These are phyloP conservation scores for Latrodectus hesperus DNA, from an alignment of 2,888 invertebrate genomes.

Conservation along the genomic window DNA sequence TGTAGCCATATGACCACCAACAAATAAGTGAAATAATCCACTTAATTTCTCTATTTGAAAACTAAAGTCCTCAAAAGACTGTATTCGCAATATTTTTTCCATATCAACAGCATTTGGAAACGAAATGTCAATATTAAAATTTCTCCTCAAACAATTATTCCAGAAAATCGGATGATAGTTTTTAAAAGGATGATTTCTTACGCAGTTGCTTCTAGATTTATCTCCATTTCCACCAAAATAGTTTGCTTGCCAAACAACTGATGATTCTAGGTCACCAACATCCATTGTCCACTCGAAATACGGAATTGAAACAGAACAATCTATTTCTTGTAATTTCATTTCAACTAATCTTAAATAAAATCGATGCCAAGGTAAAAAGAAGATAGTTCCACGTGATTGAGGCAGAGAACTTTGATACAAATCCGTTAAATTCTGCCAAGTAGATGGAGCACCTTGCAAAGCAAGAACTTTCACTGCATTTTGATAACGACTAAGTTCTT, in stretches of 20 bases:
- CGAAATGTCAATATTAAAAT: slow-evolving; percentile 72
- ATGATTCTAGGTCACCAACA: slow-evolving; percentile 72
- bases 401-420: slow-evolving; percentile 73
- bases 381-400: slow-evolving; percentile 72
- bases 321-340: slow-evolving; percentile 72
- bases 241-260: slow-evolving; percentile 74
- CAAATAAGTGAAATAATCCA: slow-evolving; percentile 73
- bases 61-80: slow-evolving; percentile 72
- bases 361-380: slow-evolving; percentile 74
- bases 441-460: slow-evolving; percentile 71
- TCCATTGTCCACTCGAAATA: slow-evolving; percentile 75
- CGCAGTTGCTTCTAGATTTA: slow-evolving; percentile 71
- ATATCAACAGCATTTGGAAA: slow-evolving; percentile 74
- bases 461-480: slow-evolving; percentile 72
- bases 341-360: slow-evolving; percentile 73
- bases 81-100: slow-evolving; percentile 72
- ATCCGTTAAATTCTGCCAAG: slow-evolving; percentile 73
- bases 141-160: slow-evolving; percentile 73
- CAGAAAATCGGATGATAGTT: slow-evolving; percentile 73
- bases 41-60: slow-evolving; percentile 72
- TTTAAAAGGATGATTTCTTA: slow-evolving; percentile 74
- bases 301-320: slow-evolving; percentile 74
- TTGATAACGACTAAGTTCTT: slow-evolving; percentile 73
- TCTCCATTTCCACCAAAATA: slow-evolving; percentile 74
- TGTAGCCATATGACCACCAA: slow-evolving; percentile 74